These are phyloP conservation scores for Coronaproctus castanopsis DNA, from an alignment of 2,888 invertebrate species.

Conservation along the genomic window DNA sequence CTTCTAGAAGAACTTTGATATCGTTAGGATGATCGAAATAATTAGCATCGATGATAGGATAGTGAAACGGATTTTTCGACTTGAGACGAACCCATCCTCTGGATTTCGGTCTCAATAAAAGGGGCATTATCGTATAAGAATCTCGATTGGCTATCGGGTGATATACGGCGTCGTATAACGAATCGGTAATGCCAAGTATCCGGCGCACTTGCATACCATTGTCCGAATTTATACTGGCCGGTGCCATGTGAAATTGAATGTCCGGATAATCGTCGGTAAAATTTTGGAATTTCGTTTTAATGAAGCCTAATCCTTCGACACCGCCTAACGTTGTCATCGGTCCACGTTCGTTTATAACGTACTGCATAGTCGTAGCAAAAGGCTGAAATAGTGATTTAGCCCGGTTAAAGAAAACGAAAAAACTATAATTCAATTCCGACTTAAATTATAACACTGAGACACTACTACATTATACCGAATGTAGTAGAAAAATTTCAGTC, in stretches of 20 bases:
- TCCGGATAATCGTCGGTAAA: slow-evolving; percentile 60
- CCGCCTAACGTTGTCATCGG: slow-evolving; percentile 76
- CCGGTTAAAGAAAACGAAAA: background rate
- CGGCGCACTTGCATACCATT: slow-evolving; percentile 40
- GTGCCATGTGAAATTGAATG: slow-evolving; percentile 81
- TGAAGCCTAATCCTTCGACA: slow-evolving; percentile 69
- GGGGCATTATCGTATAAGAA: slow-evolving; percentile 67
- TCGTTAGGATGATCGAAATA: slow-evolving; percentile 68
- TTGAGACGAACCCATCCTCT: slow-evolving; percentile 49
- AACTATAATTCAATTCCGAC: background rate
- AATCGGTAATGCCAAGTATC: slow-evolving; percentile 59
- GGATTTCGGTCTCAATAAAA: slow-evolving; percentile 58
- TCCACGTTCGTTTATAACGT: slow-evolving; percentile 53
- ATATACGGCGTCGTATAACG: slow-evolving; percentile 57
- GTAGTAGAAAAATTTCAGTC: too few relatives aligned
- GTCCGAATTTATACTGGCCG: slow-evolving; percentile 66
- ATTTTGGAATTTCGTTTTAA: slow-evolving; percentile 67
- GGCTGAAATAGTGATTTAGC: slow-evolving; percentile 34
- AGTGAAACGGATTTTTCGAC: slow-evolving; percentile 64
- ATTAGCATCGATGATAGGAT: slow-evolving; percentile 76
- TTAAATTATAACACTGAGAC: background rate
- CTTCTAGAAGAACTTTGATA: slow-evolving; percentile 62
- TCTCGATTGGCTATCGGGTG: slow-evolving; percentile 57
- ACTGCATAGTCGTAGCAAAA: slow-evolving; percentile 57
- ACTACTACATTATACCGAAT: too few relatives aligned